Conservation (phyloP, 2,888 invertebrate genomes). For the Pardosa pseudoannulata region DNA sequence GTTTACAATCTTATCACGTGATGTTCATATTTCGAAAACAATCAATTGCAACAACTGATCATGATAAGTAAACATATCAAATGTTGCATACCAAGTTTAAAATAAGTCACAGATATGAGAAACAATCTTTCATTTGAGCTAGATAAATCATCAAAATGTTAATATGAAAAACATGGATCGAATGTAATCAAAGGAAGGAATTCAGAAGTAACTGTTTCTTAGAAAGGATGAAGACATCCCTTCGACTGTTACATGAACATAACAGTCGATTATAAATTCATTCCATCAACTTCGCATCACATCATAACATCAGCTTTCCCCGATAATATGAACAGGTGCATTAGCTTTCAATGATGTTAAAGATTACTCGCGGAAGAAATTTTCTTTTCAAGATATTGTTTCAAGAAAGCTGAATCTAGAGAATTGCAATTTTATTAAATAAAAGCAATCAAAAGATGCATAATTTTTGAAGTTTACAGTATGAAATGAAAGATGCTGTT, state of each 20-base stretch:
- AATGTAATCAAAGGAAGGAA: background rate
- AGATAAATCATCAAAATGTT: background rate
- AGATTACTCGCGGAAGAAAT: background rate
- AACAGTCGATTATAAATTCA: background rate
- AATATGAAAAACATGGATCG: background rate
- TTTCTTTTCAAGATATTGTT: background rate
- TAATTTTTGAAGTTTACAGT: background rate
- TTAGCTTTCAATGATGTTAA: background rate
- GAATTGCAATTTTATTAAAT: background rate
- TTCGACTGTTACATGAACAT: too few relatives aligned
- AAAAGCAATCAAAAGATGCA: background rate
- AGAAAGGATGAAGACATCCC: background rate
- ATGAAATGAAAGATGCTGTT: background rate
- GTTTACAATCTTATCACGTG: background rate
- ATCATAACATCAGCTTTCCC: background rate
- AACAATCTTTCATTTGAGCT: background rate
- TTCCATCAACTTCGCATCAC: background rate
- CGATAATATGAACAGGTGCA: background rate
- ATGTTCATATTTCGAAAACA: background rate
- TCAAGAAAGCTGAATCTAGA: background rate
- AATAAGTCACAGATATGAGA: background rate
- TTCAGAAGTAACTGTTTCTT: background rate
- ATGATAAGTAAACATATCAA: background rate
- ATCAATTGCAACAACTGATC: background rate
- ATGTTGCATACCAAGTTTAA: background rate